Conservation (phyloP, 2,888 invertebrate species). For the Cyclophora albipunctata region DNA sequence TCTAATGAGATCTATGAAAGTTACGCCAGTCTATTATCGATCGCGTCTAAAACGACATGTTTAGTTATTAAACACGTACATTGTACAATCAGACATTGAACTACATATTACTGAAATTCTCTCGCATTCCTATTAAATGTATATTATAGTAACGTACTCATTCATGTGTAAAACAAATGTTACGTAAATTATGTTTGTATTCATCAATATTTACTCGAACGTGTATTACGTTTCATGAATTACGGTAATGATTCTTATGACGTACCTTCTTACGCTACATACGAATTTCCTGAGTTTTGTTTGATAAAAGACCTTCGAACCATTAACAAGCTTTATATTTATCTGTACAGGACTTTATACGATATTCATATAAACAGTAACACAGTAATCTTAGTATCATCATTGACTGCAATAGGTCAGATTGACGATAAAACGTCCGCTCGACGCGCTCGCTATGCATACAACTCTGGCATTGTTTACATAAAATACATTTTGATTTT, state of each 20-base stretch:
- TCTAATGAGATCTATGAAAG: too few species aligned
- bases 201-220: constrained; percentile 33
- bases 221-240: constrained; percentile 28
- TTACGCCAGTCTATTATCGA: too few species aligned
- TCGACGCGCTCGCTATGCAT: constrained; percentile 9
- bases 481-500: not conserved
- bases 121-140: constrained; percentile 4
- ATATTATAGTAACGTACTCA: constrained; percentile 6
- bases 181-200: constrained; percentile 30
- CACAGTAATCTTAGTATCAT: constrained; percentile 37
- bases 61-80: too few species aligned
- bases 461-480: constrained; percentile 3
- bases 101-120: constrained; percentile 4
- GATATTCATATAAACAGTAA: not conserved
- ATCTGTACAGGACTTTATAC: constrained; percentile 6
- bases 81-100: too few species aligned
- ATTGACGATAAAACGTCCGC: constrained; percentile 48
- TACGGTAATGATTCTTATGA: constrained; percentile 27
- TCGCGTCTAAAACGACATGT: too few species aligned
- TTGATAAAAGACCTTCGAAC: constrained; percentile 31
- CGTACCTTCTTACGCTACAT: constrained; percentile 15
- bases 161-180: constrained; percentile 28
- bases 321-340: constrained; percentile 22
- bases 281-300: constrained; percentile 29
- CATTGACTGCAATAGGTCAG: constrained; percentile 47